Percentiles rank a stretch among this genome's conserved stretches.
These are phyloP conservation scores for Cavia aperea DNA, from an alignment of 2,113 vertebrate genomes.

Conservation along the genomic window DNA sequence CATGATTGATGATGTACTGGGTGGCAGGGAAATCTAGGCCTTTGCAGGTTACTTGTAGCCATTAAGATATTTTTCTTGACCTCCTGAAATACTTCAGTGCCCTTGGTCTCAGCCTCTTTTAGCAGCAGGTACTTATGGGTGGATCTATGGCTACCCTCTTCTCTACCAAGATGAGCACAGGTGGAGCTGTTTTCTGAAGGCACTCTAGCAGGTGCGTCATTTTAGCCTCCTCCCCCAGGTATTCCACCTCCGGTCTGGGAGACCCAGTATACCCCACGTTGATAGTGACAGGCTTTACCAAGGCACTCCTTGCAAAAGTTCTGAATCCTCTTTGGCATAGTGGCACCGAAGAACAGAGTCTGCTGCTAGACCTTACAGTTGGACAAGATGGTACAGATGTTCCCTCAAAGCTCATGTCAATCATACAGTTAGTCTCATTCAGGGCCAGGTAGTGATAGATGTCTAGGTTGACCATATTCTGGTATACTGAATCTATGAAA, in stretches of 20 bases:
- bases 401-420: not conserved
- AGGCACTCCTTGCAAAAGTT: not conserved
- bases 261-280: not conserved
- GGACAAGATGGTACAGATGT: not conserved
- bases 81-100: slow-evolving; percentile 94
- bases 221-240: not conserved
- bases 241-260: not conserved
- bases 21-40: not conserved
- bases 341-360: not conserved
- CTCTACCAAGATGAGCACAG: slow-evolving; percentile 94
- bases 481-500: slow-evolving; percentile 95
- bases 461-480: slow-evolving; percentile 97
- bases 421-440: not conserved
- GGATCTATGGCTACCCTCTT: slow-evolving; percentile 81
- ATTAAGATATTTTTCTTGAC: slow-evolving; percentile 89
- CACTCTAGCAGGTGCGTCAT: slow-evolving; percentile 92
- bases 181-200: slow-evolving; percentile 93
- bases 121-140: not conserved
- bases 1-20: slow-evolving; percentile 96
- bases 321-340: not conserved
- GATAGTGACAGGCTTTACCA: not conserved
- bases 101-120: slow-evolving; percentile 79
- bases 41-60: not conserved
- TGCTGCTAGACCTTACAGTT: not conserved
- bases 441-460: not conserved